Evolutionary conservation across 2,113 vertebrate genomes (phyloP), one percentile per base, ranked within the genome.

Genomic region (Thamnaconus septentrionalis): DNA sequence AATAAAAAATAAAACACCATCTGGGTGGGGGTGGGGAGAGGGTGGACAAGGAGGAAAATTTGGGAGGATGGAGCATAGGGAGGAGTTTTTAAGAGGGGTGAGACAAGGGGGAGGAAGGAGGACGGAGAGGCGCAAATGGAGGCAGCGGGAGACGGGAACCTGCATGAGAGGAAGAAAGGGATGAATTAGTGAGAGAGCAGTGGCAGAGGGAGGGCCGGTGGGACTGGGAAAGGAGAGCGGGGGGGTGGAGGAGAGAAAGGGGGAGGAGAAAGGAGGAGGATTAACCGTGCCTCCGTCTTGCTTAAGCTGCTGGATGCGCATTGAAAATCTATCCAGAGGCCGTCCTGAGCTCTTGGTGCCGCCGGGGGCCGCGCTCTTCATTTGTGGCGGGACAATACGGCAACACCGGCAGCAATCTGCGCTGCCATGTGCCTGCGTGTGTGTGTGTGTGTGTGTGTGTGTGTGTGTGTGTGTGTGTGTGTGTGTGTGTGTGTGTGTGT

Each of bases 301-400:
- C 75, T 87, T 86, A 87, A 89, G 88, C 81, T 65, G 67, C 75
- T 72, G 69, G 71, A 70, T 82, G 71, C 53, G 50, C 86, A 86
- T 89, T 79, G 81, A 80, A 89, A 89, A 90, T 88, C 87, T 83
- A 86, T 87, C 82, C 72, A 78, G 71, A 80, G 83, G 69, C 85
- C 75, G 81, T 82, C 73, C 75, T 73, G 61, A 67, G 61, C 67
- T 78, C 81, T 78, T 66, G 75, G 69, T 44, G 64, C 78, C 75
- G 82, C 79, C 53, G 10, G 80, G 67, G 80, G 67, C 71, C 80
- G 80, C 64, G 51, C 80, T 82, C 78, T 85, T 85, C 66, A 84
- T 84, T 87, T 75, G 61, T 86, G 61, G 42, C 78, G 80, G 66
- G 68, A 76, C 66, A 59, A 55, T 80, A 50, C 31, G 48, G 47